Base-by-base conservation (phyloP, 37 sponge, comb jelly and placozoan species). In the Sycon ciliatum region DNA sequence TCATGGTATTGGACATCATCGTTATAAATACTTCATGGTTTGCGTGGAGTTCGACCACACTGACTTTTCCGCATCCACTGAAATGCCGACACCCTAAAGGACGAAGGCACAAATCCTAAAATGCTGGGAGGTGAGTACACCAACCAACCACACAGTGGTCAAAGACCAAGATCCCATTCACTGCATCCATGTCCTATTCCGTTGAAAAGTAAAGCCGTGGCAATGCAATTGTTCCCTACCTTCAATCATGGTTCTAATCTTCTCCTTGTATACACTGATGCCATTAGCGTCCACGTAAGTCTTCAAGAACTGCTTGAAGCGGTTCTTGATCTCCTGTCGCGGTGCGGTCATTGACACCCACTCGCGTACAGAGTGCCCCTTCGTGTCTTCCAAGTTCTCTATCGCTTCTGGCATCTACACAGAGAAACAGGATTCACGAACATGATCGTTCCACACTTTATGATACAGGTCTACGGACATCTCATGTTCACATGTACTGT, bases 311-410 rank as follows among this genome's bases (percentile, higher is more conserved):
- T 71, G 80, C 69, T 96, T 96, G 75, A 96, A 96, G 32, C 93
- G 69, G 60, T 76, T 87, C 73, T 96, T 96, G 53, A 96, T 88
- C 72, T 96, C 98, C 37, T 87, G 82, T 36, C 98, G 73, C 34
- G 98, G 93, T 11, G 73, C 93, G 4, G 87, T 71, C 87, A 96
- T 84, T 33, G 87, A 88, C n/a, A 96, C 98, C 98, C 98, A 96
- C 80, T 96, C 98, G 56, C 85, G 40, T 46, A 96, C 90, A 30
- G 92, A 78, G 81, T 96, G 98, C 1, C 90, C 98, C 62, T 88
- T 92, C 73, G 83, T 63, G 54, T 96, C 98, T 52, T 96, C 98
- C 30, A 96, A 69, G 55, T 92, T 96, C 77, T 96, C 98, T 24
- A 96, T 89, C 35, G 79, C 71, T 57, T 94, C 95, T 39, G 87